Percentiles rank a stretch among this genome's conserved stretches.
phyloP scores from a whole-genome alignment of 2,888 invertebrate genomes.

The Diadegma fenestrale region DNA sequence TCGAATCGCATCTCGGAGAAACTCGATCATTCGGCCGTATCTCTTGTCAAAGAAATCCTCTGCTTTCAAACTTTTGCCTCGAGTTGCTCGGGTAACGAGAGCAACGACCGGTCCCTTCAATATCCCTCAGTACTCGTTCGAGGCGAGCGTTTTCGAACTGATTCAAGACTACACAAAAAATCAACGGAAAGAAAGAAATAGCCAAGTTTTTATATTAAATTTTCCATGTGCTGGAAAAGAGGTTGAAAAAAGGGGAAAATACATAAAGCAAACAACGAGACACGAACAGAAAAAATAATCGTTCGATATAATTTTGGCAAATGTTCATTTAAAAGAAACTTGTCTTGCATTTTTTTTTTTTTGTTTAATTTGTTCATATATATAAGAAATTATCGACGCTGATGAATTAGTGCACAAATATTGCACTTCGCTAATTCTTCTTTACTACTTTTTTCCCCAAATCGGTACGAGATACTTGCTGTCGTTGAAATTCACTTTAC shows the following conservation, averaged over 20 bases:
- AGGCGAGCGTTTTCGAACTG: slow-evolving; percentile 35
- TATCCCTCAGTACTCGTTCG: slow-evolving; percentile 37
- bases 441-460: background rate
- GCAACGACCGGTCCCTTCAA: slow-evolving; percentile 7
- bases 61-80: slow-evolving; percentile 44
- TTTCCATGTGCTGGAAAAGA: slow-evolving; percentile 29
- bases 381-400: no score
- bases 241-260: slow-evolving; percentile 5
- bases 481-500: background rate
- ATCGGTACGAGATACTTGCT: background rate
- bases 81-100: slow-evolving; percentile 42
- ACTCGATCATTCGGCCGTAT: slow-evolving; percentile 26
- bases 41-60: slow-evolving; percentile 57
- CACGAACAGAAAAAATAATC: background rate
- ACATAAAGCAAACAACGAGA: slow-evolving; percentile 3
- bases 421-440: background rate
- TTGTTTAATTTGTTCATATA: background rate
- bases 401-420: background rate
- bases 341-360: background rate
- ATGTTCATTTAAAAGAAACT: background rate
- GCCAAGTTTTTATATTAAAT: slow-evolving; percentile 65
- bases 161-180: slow-evolving; percentile 36
- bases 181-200: slow-evolving; percentile 30
- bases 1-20: background rate
- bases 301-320: background rate